Base-by-base conservation (phyloP, 2,797 vertebrate species). In the Gastrophryne carolinensis region DNA sequence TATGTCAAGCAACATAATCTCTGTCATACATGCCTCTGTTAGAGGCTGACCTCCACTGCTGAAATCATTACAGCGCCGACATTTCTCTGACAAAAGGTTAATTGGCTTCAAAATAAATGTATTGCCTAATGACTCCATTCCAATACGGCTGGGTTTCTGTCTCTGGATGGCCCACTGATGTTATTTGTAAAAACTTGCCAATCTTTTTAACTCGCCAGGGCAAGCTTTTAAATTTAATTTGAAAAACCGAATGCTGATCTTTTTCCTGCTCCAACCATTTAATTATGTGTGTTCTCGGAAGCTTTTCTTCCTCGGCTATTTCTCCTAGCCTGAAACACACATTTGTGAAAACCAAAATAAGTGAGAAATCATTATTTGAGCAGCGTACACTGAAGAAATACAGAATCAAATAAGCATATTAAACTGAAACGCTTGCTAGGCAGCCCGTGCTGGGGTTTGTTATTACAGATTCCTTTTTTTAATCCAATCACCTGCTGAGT, bases 51-150 rank as follows among this genome's bases (percentile, higher is more conserved):
- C 87, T 86, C 84, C 77, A 60, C 83, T 60, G 81, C 85, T 56
- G 80, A 87, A 85, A 83, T 87, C 85, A 84, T 87, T 86, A 85
- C 80, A 63, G 84, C 82, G 41, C 80, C 35, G 73, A 86, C 87
- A 82, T 85, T 85, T 86, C 84, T 83, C 86, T 89, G 88, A 90
- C 90, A 86, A 88, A 91, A 91, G 91, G 89, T 91, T 91, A 93
- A 93, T 92, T 92, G 90, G 89, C 88, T 90, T 90, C 88, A 89
- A 90, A 89, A 91, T 90, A 91, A 91, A 92, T 90, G 90, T 86
- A 87, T 91, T 83, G 84, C 89, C 88, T 89, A 90, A 90, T 91
- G 89, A 88, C 86, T 88, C 85, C 86, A 82, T 89, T 85, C 84
- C 86, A 86, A 89, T 83, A 84, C 60, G 0, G 79, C 86, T 76